Base-by-base conservation (phyloP, 2,888 invertebrate species). In the Idaea dimidiata region DNA sequence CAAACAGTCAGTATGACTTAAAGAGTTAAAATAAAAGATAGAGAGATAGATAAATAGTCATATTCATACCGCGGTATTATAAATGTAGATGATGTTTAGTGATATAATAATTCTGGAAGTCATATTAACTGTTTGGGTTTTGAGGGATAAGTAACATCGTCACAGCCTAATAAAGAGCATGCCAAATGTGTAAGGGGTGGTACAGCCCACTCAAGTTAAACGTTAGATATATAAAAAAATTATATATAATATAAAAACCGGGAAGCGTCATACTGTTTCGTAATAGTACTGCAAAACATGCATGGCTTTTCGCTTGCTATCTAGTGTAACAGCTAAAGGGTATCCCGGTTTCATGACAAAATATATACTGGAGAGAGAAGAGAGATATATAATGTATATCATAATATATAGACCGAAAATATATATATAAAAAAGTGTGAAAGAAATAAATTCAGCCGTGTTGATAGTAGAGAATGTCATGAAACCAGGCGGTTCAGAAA, bases 1-100 rank as follows among this genome's bases (percentile, higher is more conserved):
- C 92, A 92, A 92, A 92, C 92, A 92, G 92, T 91, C 92, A 92
- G 91, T 92, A 92, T 92, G 92, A 92, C 91, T 91, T 60, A 18
- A 43, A 87, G 82, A 87, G 84, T 82, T 73, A 77, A 85, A 91
- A 87, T 80, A 88, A 90, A 87, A 91, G 86, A 89, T 74, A 91
- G 89, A 89, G 66, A 87, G 82, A 89, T 81, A 86, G 67, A 88
- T 85, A 86, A 81, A 88, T 74, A 89, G 88, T 86, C 87, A 89
- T 90, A 90, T 90, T 87, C 85, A 88, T 90, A 88, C 82, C 89
- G 87, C 88, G 82, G 81, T 89, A 90, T 90, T 89, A 90, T 90
- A 81, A 43, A 43, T 43, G 43, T 43, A 43, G 78, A 84, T 84
- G 66, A 84, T 88, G 89, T 89, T 82, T 71, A 87, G 87, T 87